Base-by-base conservation (phyloP, 2,797 vertebrate genomes). In the Platyrinchus mystaceus region DNA sequence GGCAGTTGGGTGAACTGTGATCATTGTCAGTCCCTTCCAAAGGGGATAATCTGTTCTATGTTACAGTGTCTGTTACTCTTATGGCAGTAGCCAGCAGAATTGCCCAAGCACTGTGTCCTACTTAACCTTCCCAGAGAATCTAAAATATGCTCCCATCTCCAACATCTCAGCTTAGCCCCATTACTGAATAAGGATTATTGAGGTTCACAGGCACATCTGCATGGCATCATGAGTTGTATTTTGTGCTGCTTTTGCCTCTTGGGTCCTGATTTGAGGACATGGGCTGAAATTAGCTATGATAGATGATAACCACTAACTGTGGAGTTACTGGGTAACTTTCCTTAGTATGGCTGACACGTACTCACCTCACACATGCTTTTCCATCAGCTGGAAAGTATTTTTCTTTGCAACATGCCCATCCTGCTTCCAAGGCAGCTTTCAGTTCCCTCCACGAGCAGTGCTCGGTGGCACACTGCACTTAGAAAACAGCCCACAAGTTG, bases 261-360 rank as follows among this genome's bases (percentile, higher is more conserved):
- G 27, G 17, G 9, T 34, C 37, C 43, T 66, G 27, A 17, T 73
- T 3, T 74, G 64, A 43, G 39, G 13, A 43, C 12, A 52, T 0
- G 2, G 71, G 47, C 30, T 70, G 47, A 36, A 77, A 86, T 46
- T 1, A 37, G 14, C 30, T 74, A 6, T 53, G 30, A 21, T 2
- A 32, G 13, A 21, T 30, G 37, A 22, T 4, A 12, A 9, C 3
- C n/a, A 6, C 39, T 70, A 52, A 32, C 14, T 52, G 19, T 15
- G 32, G 49, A 43, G 26, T 19, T 69, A 23, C 6, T 41, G 37
- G 8, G 47, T 41, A 22, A 34, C 12, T 89, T 56, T 55, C 2
- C 0, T 50, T 20, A 20, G 7, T 5, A 2, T 22, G 39, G 21
- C 17, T 81, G 47, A 23, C 0, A 0, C 36, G 19, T 15, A 39